phyloP scores from a whole-genome alignment of 2,113 vertebrate species.

The Dermatemys mawii region DNA sequence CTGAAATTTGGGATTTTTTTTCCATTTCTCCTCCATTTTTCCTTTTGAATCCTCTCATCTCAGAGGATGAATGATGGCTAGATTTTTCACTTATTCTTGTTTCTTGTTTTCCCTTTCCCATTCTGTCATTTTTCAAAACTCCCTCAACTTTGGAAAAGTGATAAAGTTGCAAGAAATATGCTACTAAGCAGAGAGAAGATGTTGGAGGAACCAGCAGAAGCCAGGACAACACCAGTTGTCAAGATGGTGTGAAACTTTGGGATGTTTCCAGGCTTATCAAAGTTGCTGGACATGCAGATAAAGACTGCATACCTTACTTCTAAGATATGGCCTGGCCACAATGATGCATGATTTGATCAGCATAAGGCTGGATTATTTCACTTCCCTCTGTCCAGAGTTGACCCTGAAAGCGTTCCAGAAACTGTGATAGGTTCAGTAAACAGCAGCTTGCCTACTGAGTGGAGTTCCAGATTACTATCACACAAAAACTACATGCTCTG shows the following conservation, averaged over 20 bases:
- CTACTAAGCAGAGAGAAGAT: neutral
- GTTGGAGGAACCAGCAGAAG: neutral
- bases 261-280: neutral
- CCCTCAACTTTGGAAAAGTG: neutral
- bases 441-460: neutral
- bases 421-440: neutral
- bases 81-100: neutral
- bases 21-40: neutral
- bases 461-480: neutral
- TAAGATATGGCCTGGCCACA: neutral
- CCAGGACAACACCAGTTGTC: neutral
- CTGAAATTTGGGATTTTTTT: neutral
- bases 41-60: neutral
- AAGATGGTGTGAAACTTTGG: neutral
- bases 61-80: neutral
- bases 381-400: neutral
- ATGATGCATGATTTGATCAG: neutral
- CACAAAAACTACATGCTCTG: neutral
- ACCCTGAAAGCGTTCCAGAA: conserved; percentile 9
- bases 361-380: neutral
- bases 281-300: neutral
- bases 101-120: neutral
- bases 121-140: neutral
- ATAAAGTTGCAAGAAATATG: neutral
- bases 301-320: neutral